A percentile compares a stretch with the other conserved stretches of the same genome.
phyloP scores from a whole-genome alignment of 2,797 vertebrate genomes.

The Netta rufina region DNA sequence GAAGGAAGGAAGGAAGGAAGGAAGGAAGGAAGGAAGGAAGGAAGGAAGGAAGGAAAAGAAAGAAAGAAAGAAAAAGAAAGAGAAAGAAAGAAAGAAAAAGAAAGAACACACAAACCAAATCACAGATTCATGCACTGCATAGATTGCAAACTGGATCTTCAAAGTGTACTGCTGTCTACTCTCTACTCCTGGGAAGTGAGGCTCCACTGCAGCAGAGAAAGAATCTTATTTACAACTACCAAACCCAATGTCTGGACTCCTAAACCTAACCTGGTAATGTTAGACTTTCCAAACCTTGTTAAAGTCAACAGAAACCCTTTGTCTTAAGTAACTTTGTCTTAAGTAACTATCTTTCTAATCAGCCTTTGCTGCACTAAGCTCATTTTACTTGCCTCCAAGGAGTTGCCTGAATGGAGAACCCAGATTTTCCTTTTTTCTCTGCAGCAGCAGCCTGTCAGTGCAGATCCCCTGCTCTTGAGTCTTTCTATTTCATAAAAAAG shows the following conservation, averaged over 20 bases:
- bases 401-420: not conserved
- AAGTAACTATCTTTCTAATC: not conserved
- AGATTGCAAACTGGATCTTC: not conserved
- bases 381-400: not conserved
- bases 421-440: slow-evolving; percentile 1
- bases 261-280: not conserved
- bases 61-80: too few relatives aligned
- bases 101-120: not conserved
- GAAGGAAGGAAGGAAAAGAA: too few relatives aligned
- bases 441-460: not conserved
- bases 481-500: not conserved
- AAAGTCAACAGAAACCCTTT: not conserved
- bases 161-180: not conserved
- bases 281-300: not conserved
- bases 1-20: not conserved
- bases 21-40: not conserved
- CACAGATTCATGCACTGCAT: rapidly evolving
- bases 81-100: too few relatives aligned
- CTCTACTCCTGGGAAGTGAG: not conserved
- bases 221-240: not conserved
- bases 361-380: not conserved
- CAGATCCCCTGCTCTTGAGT: not conserved
- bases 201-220: not conserved
- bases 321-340: not conserved
- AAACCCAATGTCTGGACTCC: not conserved